Evolutionary conservation across 2,888 invertebrate genomes (phyloP).

Genomic region (Troides aeacus): DNA sequence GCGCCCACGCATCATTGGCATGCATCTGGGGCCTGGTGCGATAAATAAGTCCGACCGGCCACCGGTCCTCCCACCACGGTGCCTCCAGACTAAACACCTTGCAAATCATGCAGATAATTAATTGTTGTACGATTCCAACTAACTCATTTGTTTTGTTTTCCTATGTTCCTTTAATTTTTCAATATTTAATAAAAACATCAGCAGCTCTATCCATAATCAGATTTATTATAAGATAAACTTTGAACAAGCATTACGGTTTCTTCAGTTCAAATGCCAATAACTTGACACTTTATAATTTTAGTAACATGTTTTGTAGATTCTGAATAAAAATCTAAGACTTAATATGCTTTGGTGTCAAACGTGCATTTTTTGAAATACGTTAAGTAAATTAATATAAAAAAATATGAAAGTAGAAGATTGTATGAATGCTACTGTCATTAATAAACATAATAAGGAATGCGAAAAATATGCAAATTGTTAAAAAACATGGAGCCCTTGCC

Average conservation of each 20-base stretch:
- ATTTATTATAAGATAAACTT: not conserved
- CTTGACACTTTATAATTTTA: too few species aligned
- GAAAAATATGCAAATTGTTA: slow-evolving; percentile 21
- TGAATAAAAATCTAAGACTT: too few species aligned
- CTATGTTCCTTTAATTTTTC: not conserved
- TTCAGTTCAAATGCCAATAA: too few species aligned
- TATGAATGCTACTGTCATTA: not conserved
- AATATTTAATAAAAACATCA: not conserved
- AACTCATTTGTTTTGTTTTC: not conserved
- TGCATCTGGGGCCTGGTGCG: slow-evolving; percentile 56
- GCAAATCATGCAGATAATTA: slow-evolving; percentile 28
- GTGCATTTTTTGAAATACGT: too few species aligned
- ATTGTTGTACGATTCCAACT: slow-evolving; percentile 16
- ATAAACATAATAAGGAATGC: not conserved
- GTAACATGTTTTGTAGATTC: too few species aligned
- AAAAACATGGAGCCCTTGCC: slow-evolving; percentile 13
- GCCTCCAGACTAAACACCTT: slow-evolving; percentile 27
- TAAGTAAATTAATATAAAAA: not conserved
- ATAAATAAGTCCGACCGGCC: slow-evolving; percentile 53
- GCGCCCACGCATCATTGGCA: slow-evolving; percentile 67
- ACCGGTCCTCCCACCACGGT: slow-evolving; percentile 60
- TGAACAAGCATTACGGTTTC: too few species aligned
- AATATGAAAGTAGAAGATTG: not conserved
- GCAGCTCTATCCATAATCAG: not conserved
- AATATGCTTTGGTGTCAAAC: too few species aligned